A percentile compares a stretch with the other conserved stretches of the same genome.
Evolutionary conservation across 2,888 invertebrate species (phyloP).

Genomic region (Cheilosia pagana): DNA sequence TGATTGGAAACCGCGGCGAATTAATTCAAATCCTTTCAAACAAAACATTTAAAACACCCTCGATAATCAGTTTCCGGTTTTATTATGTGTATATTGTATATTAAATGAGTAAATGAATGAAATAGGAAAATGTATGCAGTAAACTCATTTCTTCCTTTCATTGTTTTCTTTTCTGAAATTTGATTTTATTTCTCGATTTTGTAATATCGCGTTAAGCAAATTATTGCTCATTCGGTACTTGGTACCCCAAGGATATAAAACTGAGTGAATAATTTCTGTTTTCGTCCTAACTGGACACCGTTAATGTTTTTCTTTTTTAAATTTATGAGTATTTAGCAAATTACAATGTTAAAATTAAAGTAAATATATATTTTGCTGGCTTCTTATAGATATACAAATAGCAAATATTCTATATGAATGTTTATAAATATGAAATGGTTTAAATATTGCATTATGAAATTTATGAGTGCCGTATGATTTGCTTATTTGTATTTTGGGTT

Average conservation of each 20-base stretch:
- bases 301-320: conserved; percentile 30
- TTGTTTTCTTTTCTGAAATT: conserved; percentile 35
- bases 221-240: conserved; percentile 69
- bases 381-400: conserved; percentile 46
- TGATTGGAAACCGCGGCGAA: no score
- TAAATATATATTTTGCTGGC: conserved; percentile 47
- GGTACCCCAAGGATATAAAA: conserved; percentile 70
- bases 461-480: conserved; percentile 51
- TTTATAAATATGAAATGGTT: conserved; percentile 55
- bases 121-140: conserved; percentile 67
- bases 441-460: conserved; percentile 65
- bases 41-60: conserved; percentile 31
- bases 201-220: conserved; percentile 55
- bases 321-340: conserved; percentile 58
- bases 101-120: conserved; percentile 66
- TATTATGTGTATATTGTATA: conserved; percentile 61
- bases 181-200: conserved; percentile 14
- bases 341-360: conserved; percentile 45
- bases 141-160: conserved; percentile 57
- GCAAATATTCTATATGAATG: conserved; percentile 57
- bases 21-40: background rate
- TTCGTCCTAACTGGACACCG: conserved; percentile 30
- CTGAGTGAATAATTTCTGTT: conserved; percentile 47
- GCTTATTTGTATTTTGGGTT: conserved; percentile 17
- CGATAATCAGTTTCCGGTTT: conserved; percentile 47